A percentile compares a stretch with the other conserved stretches of the same genome.
Conservation (phyloP, 2,888 invertebrate species). For the Ornithoptera alexandrae region DNA sequence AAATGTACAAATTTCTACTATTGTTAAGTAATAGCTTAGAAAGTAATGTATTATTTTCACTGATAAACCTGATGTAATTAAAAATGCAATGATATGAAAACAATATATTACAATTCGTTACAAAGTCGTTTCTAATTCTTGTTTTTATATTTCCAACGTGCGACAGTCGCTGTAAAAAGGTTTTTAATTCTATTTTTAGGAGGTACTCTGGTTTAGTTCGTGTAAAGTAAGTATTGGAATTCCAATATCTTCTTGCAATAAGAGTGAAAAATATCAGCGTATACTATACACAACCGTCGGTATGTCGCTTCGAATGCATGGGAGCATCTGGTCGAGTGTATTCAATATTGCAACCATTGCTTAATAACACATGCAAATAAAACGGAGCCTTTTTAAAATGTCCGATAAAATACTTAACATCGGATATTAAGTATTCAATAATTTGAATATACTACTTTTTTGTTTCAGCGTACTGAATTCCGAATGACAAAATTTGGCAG, state of each 20-base stretch:
- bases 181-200: constrained; percentile 1
- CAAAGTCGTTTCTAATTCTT: background rate
- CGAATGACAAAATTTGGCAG: no score
- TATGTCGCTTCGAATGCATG: constrained; percentile 63
- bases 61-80: no score
- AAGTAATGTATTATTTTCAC: no score
- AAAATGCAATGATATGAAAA: no score
- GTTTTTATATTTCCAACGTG: background rate
- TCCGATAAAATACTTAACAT: background rate
- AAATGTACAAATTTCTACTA: no score
- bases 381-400: background rate
- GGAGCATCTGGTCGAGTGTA: constrained; percentile 51
- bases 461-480: no score
- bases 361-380: constrained; percentile 41
- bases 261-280: constrained; percentile 15
- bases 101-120: no score
- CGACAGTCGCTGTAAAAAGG: background rate
- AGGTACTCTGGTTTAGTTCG: constrained; percentile 5
- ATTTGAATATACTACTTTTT: no score
- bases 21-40: no score
- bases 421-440: no score
- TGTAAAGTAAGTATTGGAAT: constrained; percentile 19
- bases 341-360: constrained; percentile 68
- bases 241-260: constrained; percentile 23
- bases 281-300: constrained; percentile 35